These are phyloP conservation scores for Zygothrica quintamaculata DNA, from an alignment of 2,888 invertebrate species.

Conservation along the genomic window DNA sequence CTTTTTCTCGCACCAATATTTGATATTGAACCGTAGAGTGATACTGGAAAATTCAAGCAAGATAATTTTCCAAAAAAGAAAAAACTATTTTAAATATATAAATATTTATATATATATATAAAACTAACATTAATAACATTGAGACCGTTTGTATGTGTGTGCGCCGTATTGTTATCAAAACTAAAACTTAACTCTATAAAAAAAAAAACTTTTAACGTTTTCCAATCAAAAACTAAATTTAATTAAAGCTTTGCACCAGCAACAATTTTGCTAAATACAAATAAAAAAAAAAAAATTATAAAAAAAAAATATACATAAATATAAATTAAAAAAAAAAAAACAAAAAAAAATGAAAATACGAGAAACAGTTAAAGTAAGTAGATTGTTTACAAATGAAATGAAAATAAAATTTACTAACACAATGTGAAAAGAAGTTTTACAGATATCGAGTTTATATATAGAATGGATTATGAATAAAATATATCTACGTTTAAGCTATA, in stretches of 20 bases:
- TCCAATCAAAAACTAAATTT: background rate
- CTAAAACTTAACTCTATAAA: no score
- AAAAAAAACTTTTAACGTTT: background rate
- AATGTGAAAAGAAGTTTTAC: slow-evolving; percentile 24
- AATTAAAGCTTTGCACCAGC: background rate
- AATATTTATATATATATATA: no score
- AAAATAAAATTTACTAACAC: slow-evolving; percentile 38
- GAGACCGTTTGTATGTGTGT: slow-evolving; percentile 16
- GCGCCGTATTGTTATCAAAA: no score
- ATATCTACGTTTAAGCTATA: slow-evolving; percentile 52
- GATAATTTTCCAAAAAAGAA: slow-evolving; percentile 40
- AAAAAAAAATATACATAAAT: background rate
- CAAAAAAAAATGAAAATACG: background rate
- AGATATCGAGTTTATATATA: slow-evolving; percentile 37
- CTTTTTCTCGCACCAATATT: slow-evolving; percentile 75
- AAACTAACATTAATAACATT: no score
- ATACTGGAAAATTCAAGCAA: slow-evolving; percentile 46
- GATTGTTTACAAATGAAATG: slow-evolving; percentile 55
- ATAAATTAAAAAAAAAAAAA: no score
- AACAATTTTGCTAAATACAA: slow-evolving; percentile 26
- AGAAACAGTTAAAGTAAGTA: slow-evolving; percentile 54
- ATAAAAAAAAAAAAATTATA: background rate
- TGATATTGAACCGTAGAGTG: slow-evolving; percentile 77
- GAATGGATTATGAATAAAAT: slow-evolving; percentile 54
- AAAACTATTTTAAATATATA: slow-evolving; percentile 73